These are phyloP conservation scores for Zaprionus kolodkinae DNA, from an alignment of 1,140 invertebrate genomes.

Conservation along the genomic window DNA sequence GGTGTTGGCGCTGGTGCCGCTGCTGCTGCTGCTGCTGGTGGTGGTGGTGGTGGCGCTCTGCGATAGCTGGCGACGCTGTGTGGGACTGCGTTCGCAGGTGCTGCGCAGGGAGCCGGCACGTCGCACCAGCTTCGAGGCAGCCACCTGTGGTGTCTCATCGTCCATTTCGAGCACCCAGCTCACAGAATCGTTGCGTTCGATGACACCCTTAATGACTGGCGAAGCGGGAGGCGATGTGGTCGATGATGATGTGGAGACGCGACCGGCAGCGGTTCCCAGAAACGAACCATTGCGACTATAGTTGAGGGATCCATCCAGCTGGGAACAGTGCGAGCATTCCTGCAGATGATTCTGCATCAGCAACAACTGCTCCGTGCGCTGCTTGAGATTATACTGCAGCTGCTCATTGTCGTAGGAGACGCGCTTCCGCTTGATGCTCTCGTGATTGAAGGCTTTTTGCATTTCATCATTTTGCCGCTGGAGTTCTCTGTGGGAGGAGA, in stretches of 20 bases:
- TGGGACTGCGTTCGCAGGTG: constrained; percentile 72
- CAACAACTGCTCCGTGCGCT: constrained; percentile 86
- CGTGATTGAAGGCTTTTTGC: constrained; percentile 88
- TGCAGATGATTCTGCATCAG: constrained; percentile 67
- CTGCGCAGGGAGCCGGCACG: constrained; percentile 86
- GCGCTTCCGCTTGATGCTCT: constrained; percentile 90
- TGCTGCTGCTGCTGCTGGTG: no score
- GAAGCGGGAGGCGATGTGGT: constrained; percentile 86
- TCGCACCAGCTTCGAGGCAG: constrained; percentile 86
- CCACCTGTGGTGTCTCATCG: constrained; percentile 88
- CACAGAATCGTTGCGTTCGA: constrained; percentile 92
- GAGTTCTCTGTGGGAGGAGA: constrained; percentile 85
- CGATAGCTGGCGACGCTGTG: constrained; percentile 83
- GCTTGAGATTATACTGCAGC: constrained; percentile 92
- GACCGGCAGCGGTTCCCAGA: background rate
- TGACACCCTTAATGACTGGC: constrained; percentile 90
- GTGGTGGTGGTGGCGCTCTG: constrained; percentile 63
- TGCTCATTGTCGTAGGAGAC: constrained; percentile 93
- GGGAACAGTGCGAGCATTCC: constrained; percentile 50
- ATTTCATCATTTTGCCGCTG: constrained; percentile 88
- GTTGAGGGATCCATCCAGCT: constrained; percentile 32
- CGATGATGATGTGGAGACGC: constrained; percentile 12
- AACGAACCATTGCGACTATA: constrained; percentile 38
- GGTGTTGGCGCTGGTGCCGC: constrained; percentile 47
- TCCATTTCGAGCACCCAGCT: constrained; percentile 93